These are phyloP conservation scores for Lepidurus arcticus DNA, from an alignment of 1,140 invertebrate genomes.

Conservation along the genomic window DNA sequence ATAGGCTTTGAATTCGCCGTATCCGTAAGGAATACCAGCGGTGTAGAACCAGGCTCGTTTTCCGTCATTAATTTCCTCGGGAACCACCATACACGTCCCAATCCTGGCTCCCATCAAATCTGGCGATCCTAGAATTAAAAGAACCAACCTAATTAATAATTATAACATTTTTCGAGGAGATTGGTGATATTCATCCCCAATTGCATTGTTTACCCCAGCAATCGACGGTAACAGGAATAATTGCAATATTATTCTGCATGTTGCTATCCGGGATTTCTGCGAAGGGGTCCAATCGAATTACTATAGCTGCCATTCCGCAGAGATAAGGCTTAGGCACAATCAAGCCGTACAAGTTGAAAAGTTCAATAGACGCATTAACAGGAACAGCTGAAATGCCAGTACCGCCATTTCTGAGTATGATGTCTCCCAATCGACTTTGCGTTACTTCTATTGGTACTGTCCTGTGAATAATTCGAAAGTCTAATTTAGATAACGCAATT, in stretches of 20 bases:
- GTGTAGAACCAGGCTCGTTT: conserved; percentile 24
- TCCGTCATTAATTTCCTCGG: neutral
- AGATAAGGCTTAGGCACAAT: neutral
- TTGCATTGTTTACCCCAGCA: conserved; percentile 25
- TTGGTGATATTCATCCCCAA: neutral
- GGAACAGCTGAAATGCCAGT: neutral
- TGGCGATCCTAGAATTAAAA: neutral
- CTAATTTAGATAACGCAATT: neutral
- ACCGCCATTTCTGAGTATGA: neutral
- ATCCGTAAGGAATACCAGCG: neutral
- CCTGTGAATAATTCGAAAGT: neutral
- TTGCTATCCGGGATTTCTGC: neutral
- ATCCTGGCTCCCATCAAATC: conserved; percentile 18
- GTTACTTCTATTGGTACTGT: neutral
- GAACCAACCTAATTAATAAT: neutral
- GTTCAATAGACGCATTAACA: neutral
- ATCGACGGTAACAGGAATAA: conserved; percentile 24
- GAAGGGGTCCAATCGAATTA: conserved; percentile 9
- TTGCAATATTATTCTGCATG: neutral
- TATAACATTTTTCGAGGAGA: neutral
- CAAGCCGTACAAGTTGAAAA: neutral
- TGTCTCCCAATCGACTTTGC: neutral
- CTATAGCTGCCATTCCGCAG: neutral
- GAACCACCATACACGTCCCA: conserved; percentile 10
- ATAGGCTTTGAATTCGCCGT: neutral